Evolutionary conservation across 2,113 vertebrate species (phyloP).

Genomic region (Apteryx mantelli): DNA sequence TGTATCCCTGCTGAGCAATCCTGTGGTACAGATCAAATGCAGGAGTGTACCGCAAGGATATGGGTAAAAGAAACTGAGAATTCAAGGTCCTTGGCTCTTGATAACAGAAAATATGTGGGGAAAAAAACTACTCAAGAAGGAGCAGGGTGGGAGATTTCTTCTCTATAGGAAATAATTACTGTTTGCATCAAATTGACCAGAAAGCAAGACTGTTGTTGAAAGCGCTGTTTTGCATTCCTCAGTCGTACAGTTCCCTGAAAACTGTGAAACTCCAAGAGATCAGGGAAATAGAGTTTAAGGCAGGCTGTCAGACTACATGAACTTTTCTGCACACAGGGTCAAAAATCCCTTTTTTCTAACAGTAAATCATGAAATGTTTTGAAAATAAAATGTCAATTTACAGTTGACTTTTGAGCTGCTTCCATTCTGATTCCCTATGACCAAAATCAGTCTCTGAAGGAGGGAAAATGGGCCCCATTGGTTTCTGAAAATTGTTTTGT

Average conservation of each 20-base stretch:
- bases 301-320: neutral
- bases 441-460: neutral
- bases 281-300: neutral
- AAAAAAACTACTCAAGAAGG: neutral
- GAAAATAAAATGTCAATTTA: neutral
- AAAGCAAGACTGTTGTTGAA: neutral
- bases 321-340: neutral
- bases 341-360: neutral
- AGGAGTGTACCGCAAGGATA: neutral
- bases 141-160: neutral
- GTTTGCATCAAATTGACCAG: neutral
- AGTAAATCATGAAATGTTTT: neutral
- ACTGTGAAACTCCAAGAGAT: neutral
- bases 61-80: neutral
- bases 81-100: neutral
- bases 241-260: neutral
- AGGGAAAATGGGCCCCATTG: neutral
- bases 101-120: neutral
- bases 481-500: slow-evolving; percentile 9
- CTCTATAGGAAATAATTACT: neutral
- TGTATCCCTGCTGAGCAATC: neutral
- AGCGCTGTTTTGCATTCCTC: neutral
- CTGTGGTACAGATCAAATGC: neutral
- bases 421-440: neutral
- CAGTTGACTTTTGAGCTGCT: neutral